Evolutionary conservation across 1,140 invertebrate genomes (phyloP).

Genomic region (Drosophila obscura): DNA sequence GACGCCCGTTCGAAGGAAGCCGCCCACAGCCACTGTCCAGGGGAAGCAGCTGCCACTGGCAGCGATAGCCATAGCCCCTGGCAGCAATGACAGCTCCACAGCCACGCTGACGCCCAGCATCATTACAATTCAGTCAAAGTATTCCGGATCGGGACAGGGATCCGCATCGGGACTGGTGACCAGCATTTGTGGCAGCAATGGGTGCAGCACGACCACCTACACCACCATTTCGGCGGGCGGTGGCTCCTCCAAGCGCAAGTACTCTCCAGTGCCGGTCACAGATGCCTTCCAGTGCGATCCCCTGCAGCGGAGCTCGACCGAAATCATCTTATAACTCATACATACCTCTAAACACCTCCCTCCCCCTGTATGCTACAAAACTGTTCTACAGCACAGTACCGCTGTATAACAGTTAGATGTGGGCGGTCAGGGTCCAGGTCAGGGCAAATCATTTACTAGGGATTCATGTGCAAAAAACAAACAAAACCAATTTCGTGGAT

Average conservation of each 20-base stretch:
- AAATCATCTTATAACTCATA: conserved; percentile 77
- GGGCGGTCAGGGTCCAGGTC: background rate
- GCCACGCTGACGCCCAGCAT: conserved; percentile 73
- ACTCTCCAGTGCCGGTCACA: conserved; percentile 36
- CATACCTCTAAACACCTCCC: conserved; percentile 45
- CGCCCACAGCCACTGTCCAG: conserved; percentile 2
- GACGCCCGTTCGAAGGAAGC: conserved; percentile 39
- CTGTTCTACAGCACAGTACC: conserved; percentile 14
- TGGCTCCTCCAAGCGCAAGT: conserved; percentile 47
- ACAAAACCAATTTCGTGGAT: conserved; percentile 34
- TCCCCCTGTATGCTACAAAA: background rate
- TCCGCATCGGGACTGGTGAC: conserved; percentile 53
- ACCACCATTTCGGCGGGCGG: conserved; percentile 40
- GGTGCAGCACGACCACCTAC: conserved; percentile 42
- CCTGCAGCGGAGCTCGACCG: conserved; percentile 71
- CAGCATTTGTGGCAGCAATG: conserved; percentile 52
- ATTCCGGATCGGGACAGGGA: conserved; percentile 41
- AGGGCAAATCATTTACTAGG: conserved; percentile 23
- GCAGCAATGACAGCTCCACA: conserved; percentile 78
- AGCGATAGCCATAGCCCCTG: conserved; percentile 13
- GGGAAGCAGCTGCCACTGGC: conserved; percentile 2
- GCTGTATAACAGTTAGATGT: conserved; percentile 23
- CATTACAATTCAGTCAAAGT: conserved; percentile 65
- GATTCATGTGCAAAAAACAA: conserved; percentile 41
- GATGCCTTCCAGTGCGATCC: conserved; percentile 69